phyloP scores from a whole-genome alignment of 2,113 vertebrate genomes.

The Crotalus horridus region DNA sequence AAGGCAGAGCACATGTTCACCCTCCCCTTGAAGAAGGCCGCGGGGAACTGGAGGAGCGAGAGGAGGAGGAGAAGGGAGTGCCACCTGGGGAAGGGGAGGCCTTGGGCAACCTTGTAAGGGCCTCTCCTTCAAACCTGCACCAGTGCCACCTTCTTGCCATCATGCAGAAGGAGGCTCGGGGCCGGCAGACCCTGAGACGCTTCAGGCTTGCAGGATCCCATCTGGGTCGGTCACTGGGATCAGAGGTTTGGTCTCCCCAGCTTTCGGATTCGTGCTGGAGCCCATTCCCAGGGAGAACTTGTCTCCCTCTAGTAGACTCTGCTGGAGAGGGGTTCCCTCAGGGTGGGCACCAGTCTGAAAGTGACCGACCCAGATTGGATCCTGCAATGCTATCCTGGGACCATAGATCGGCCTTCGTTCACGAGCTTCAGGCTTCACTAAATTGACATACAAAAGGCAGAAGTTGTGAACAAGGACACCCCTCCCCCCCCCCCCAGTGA shows the following conservation, averaged over 20 bases:
- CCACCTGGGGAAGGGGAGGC: neutral
- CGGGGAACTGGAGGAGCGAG: conserved; percentile 79
- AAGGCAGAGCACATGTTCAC: conserved; percentile 91
- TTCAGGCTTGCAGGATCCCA: too few species aligned
- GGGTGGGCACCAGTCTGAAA: too few species aligned
- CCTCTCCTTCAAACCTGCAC: neutral
- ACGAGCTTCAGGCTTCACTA: neutral
- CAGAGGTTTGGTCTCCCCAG: too few species aligned
- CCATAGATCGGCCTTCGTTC: too few species aligned
- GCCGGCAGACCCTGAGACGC: neutral
- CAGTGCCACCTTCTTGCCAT: neutral
- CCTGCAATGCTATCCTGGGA: too few species aligned
- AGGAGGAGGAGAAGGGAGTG: neutral
- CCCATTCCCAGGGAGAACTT: too few species aligned
- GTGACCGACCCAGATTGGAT: too few species aligned
- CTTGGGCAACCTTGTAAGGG: neutral
- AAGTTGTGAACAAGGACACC: neutral
- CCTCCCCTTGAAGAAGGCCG: conserved; percentile 90
- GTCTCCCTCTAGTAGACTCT: too few species aligned
- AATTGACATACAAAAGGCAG: neutral
- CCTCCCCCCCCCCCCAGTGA: too few species aligned
- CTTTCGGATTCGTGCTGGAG: too few species aligned
- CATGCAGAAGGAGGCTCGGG: neutral
- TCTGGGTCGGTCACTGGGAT: too few species aligned
- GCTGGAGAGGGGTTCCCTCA: too few species aligned